phyloP scores from a whole-genome alignment of 2,888 invertebrate species.

The Maniola hyperantus region DNA sequence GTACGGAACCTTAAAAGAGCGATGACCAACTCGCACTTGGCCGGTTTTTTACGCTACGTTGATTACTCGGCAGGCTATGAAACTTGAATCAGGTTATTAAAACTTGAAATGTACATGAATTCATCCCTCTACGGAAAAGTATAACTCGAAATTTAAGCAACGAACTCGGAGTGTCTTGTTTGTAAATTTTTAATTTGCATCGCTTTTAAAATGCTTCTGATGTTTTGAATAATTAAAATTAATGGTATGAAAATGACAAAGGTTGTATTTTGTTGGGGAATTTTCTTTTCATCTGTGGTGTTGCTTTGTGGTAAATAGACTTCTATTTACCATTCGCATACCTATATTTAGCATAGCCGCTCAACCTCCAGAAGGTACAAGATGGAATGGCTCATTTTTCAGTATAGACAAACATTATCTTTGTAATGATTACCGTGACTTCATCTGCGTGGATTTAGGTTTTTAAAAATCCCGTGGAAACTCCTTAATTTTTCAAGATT shows the following conservation, averaged over 20 bases:
- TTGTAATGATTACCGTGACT: too few relatives aligned
- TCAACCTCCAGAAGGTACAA: too few relatives aligned
- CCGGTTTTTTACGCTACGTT: constrained; percentile 16
- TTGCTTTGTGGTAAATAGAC: neutral
- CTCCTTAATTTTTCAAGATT: too few relatives aligned
- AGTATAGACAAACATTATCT: too few relatives aligned
- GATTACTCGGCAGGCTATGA: constrained; percentile 22
- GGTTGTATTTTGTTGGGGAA: neutral
- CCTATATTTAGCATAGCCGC: too few relatives aligned
- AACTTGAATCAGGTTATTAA: constrained; percentile 23
- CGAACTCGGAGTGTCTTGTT: constrained; percentile 3
- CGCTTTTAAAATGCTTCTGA: constrained; percentile 3
- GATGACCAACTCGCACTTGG: too few relatives aligned
- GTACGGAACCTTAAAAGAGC: too few relatives aligned
- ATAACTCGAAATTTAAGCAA: constrained; percentile 12
- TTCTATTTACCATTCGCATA: too few relatives aligned
- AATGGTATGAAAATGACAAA: constrained; percentile 3
- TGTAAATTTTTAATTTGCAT: constrained; percentile 12
- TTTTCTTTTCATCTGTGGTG: neutral
- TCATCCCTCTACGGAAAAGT: constrained; percentile 11
- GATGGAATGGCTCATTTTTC: too few relatives aligned
- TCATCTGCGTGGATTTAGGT: too few relatives aligned
- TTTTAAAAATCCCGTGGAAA: too few relatives aligned
- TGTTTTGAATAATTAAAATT: constrained; percentile 1
- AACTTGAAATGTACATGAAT: constrained; percentile 20